A percentile compares a stretch with the other conserved stretches of the same genome.
These are phyloP conservation scores for Oreochromis aureus DNA, from an alignment of 2,113 vertebrate species.

Conservation along the genomic window DNA sequence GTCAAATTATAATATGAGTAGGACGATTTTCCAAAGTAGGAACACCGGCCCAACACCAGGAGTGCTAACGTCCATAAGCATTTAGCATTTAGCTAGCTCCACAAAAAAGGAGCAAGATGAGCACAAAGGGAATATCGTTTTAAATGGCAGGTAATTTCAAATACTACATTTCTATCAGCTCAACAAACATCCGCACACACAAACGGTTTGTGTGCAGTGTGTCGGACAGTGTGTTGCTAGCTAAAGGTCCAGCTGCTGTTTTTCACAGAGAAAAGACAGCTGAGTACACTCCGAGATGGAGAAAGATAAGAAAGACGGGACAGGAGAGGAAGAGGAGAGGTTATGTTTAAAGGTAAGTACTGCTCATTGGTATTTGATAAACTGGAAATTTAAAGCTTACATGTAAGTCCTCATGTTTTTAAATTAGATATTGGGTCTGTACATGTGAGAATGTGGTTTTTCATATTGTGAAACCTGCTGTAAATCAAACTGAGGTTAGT, in stretches of 20 bases:
- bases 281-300: neutral
- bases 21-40: too few species aligned
- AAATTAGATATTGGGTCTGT: neutral
- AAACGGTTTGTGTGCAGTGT: neutral
- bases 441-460: fast-evolving
- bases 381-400: neutral
- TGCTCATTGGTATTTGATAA: neutral
- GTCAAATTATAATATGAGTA: neutral
- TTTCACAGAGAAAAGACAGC: neutral
- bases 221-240: neutral
- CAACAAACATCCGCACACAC: neutral
- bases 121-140: neutral
- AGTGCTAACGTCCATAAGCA: neutral
- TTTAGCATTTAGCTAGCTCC: neutral
- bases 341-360: neutral
- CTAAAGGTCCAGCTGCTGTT: neutral
- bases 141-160: neutral
- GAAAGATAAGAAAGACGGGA: neutral
- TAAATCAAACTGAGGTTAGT: neutral
- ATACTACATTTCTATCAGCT: neutral
- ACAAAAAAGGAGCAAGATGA: neutral
- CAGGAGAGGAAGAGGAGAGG: neutral
- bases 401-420: fast-evolving
- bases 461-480: neutral
- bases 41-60: fast-evolving